phyloP scores from a whole-genome alignment of 2,888 invertebrate genomes.

The Cheilosia impressa region DNA sequence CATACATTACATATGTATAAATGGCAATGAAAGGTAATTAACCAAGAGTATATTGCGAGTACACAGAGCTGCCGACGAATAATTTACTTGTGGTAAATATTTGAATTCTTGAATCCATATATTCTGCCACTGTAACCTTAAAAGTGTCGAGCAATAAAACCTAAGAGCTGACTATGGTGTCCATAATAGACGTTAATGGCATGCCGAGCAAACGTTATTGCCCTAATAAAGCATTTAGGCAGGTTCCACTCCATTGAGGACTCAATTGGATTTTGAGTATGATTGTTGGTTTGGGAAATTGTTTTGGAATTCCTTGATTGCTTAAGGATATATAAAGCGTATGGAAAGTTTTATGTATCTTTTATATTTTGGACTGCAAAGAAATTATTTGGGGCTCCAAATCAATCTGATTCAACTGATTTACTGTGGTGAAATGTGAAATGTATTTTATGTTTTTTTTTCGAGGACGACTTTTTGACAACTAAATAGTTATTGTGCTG shows the following conservation, averaged over 20 bases:
- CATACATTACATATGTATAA: background rate
- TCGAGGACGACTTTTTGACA: no score
- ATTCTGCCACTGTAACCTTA: background rate
- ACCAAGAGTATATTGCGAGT: constrained; percentile 7
- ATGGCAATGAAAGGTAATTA: constrained; percentile 44
- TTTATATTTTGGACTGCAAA: no score
- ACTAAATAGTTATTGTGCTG: no score
- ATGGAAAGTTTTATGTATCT: no score
- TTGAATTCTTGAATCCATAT: constrained; percentile 24
- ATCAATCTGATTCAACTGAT: no score
- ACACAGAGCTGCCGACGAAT: constrained; percentile 16
- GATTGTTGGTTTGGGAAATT: constrained; percentile 14
- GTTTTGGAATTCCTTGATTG: background rate
- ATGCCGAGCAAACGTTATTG: constrained; percentile 11
- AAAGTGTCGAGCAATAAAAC: background rate
- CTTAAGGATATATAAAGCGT: no score
- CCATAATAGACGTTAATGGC: constrained; percentile 30
- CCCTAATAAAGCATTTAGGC: constrained; percentile 20
- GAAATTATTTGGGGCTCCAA: no score
- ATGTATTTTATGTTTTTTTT: no score
- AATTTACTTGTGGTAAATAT: constrained; percentile 41
- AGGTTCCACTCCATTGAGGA: constrained; percentile 17
- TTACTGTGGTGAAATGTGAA: no score
- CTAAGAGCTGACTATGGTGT: constrained; percentile 14
- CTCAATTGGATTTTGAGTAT: constrained; percentile 23